Percentiles rank a stretch among this genome's conserved stretches.
Evolutionary conservation across 2,113 vertebrate species (phyloP).

Genomic region (Phaethon lepturus): DNA sequence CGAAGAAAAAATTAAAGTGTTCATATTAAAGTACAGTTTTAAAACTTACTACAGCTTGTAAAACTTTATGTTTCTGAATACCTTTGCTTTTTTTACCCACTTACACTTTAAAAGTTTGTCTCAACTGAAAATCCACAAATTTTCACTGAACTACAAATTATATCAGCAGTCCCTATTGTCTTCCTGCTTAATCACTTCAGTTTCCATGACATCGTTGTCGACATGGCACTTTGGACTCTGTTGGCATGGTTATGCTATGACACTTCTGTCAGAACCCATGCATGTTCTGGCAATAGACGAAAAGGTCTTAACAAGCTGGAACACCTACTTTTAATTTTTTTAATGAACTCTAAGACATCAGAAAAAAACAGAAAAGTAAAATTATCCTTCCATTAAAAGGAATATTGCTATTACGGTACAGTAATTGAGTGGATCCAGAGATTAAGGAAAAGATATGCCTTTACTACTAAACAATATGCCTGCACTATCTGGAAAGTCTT

Average conservation of each 20-base stretch:
- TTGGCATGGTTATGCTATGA: accelerated
- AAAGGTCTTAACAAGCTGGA: not conserved
- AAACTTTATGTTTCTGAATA: not conserved
- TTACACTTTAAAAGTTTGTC: not conserved
- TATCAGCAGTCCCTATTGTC: not conserved
- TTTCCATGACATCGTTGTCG: not conserved
- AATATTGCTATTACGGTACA: not conserved
- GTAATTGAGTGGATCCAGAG: not conserved
- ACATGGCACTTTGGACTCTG: not conserved
- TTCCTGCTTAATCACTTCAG: not conserved
- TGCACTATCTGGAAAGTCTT: not conserved
- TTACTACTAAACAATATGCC: not conserved
- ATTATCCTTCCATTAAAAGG: not conserved
- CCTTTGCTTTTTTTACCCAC: not conserved
- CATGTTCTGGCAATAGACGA: not conserved
- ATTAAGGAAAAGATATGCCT: not conserved
- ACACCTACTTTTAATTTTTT: not conserved
- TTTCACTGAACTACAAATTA: not conserved
- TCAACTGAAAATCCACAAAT: not conserved
- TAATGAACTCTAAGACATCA: not conserved
- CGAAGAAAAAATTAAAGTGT: not conserved
- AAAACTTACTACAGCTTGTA: not conserved
- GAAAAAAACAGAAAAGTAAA: not conserved
- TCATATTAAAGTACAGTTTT: not conserved
- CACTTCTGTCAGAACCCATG: not conserved